A percentile compares a stretch with the other conserved stretches of the same genome.
Evolutionary conservation across 37 sponge, comb jelly and placozoan genomes (phyloP).

Genomic region (Eunapius fragilis): DNA sequence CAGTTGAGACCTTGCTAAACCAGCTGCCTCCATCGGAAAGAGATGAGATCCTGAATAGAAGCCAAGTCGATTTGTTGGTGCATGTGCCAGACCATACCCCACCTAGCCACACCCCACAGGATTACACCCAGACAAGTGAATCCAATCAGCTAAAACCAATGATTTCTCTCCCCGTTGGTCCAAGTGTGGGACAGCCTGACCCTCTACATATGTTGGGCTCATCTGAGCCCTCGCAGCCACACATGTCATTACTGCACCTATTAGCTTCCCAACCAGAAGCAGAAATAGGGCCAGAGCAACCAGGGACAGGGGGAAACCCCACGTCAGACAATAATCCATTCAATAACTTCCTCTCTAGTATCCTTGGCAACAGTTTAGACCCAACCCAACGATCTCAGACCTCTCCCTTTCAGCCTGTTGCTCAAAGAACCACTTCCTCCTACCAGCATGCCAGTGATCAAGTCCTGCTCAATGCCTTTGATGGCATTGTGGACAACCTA

Average conservation of each 20-base stretch:
- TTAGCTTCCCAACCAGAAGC: background rate
- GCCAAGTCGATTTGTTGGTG: background rate
- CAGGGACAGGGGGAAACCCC: background rate
- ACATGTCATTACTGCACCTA: too few species aligned
- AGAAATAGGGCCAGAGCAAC: background rate
- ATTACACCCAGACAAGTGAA: too few species aligned
- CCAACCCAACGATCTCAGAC: background rate
- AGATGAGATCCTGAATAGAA: background rate
- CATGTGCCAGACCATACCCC: background rate
- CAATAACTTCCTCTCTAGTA: background rate
- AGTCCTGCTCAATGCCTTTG: background rate
- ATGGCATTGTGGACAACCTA: background rate
- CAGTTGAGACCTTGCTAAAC: slow-evolving; percentile 7
- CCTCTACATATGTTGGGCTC: too few species aligned
- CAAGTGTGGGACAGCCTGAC: too few species aligned
- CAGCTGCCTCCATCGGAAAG: slow-evolving; percentile 18
- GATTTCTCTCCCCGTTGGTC: too few species aligned
- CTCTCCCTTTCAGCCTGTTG: background rate
- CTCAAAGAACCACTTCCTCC: background rate
- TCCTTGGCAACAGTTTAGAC: background rate
- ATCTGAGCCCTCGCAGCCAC: too few species aligned
- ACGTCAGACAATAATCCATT: background rate
- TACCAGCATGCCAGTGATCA: background rate
- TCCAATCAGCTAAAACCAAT: too few species aligned
- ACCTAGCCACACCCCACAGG: too few species aligned